Evolutionary conservation across 1,140 invertebrate genomes (phyloP).

Genomic region (Neodiprion fabricii): DNA sequence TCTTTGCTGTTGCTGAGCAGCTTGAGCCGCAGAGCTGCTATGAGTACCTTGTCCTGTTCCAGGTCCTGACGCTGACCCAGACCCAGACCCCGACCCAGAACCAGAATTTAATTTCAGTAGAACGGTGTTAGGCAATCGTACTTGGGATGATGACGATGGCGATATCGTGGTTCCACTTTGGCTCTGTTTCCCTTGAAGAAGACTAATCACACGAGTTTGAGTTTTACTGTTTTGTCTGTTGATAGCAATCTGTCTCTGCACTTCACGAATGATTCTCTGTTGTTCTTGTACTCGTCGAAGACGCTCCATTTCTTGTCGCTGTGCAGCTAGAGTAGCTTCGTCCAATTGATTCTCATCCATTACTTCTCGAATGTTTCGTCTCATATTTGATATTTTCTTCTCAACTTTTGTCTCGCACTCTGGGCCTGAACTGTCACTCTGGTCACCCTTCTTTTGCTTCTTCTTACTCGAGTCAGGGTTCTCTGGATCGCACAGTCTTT

Average conservation of each 20-base stretch:
- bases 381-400: conserved; percentile 72
- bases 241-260: conserved; percentile 74
- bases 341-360: conserved; percentile 92
- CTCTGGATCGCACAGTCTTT: conserved; percentile 45
- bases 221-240: conserved; percentile 72
- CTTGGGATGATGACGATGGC: conserved; percentile 39
- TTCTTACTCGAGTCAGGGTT: conserved; percentile 47
- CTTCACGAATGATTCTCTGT: conserved; percentile 79
- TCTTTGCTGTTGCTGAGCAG: conserved; percentile 44
- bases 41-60: conserved; percentile 20
- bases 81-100: conserved; percentile 33
- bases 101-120: conserved; percentile 51
- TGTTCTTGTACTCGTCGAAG: conserved; percentile 83
- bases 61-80: conserved; percentile 23
- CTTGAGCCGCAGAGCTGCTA: not conserved
- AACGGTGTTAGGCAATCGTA: conserved; percentile 42
- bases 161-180: conserved; percentile 48
- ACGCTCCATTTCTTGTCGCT: conserved; percentile 90
- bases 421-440: conserved; percentile 38
- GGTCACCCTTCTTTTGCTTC: conserved; percentile 52
- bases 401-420: conserved; percentile 62
- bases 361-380: conserved; percentile 88
- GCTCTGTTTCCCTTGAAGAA: conserved; percentile 70
- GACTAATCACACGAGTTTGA: conserved; percentile 71
- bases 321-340: conserved; percentile 88